Evolutionary conservation across 2,888 invertebrate species (phyloP), one percentile per base, ranked within the genome.

Genomic region (Ophion ventricosus): DNA sequence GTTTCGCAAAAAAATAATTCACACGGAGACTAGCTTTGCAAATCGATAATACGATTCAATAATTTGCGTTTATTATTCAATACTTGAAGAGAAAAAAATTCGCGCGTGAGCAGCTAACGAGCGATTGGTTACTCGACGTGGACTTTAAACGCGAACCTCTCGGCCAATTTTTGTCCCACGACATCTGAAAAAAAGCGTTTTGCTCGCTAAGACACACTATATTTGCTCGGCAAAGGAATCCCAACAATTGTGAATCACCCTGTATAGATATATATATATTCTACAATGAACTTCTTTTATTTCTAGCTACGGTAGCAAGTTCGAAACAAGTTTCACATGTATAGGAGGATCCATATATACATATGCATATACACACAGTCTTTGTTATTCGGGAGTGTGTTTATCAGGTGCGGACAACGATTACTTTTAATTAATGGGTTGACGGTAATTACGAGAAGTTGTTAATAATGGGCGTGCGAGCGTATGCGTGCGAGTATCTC

Each of bases 371-470:
- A 25, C 25, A 25, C 59, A 64, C 63, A 23, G 11, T 29, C 2
- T 20, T 54, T 17, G 23, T 70, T 63, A 5, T 72, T 78, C 74
- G 56, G 35, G 40, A 78, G 78, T 81, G 61, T 84, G 70, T 84
- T 84, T 81, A 84, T 84, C 84, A 81, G 81, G 84, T 84, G 84
- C 72, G 79, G 75, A 82, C 59, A 78, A 79, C 75, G 84, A 84
- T 84, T 79, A 82, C 70, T 82, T 84, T 84, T 84, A 82, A 84
- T 84, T 82, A 84, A 56, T 43, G 54, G 40, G 17, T 61, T 72
- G 84, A 82, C 79, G 66, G 78, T 79, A 82, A 82, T 76, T 66
- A 79, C 82, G 67, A 74, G 59, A 78, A 82, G 82, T 82, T 82
- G 57, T 84, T 79, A 84, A 84, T 79, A 82, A 79, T 82, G 75